Base-by-base conservation (phyloP, 2,797 vertebrate genomes). In the Pogonophryne albipinna region DNA sequence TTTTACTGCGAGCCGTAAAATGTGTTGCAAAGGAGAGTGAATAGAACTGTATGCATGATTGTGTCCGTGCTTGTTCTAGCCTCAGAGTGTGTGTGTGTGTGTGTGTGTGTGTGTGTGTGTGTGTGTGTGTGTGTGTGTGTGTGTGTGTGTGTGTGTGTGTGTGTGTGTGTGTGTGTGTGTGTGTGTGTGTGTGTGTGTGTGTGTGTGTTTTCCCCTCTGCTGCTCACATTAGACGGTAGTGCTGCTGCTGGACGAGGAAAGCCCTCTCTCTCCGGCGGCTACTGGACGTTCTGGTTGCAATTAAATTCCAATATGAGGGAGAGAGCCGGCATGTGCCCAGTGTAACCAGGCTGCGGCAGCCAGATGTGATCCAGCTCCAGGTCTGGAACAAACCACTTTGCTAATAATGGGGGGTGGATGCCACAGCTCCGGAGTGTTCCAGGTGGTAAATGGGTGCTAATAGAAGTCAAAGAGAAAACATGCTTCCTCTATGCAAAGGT, bases 271-370 rank as follows among this genome's bases (percentile, higher is more conserved):
- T 82, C 49, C 17, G 34, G 31, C 20, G 34, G 79, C 86, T 85
- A 78, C 87, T 78, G 80, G 76, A 80, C 7, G 3, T 86, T 67
- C 85, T 91, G 88, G 74, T 88, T 88, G 83, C 81, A 91, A 92
- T 92, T 92, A 92, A 82, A 89, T 77, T 83, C 71, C 80, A 90
- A 87, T 82, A 85, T 77, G 53, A 57, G 75, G 57, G 61, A 74
- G 66, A 74, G 57, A 71, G 51, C 23, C 49, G 51, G 53, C 58
- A 74, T 76, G 75, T 78, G 61, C 81, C 71, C 80, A 71, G 77
- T 83, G 62, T 78, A 84, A 85, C 81, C 79, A 76, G 84, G 67
- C 89, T 86, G 85, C 15, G 80, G 86, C 74, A 82, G 74, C 82
- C 89, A 91, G 85, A 88, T 90, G 90, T 76, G 80, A 84, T 88